These are phyloP conservation scores for Ctena decussata DNA, from an alignment of 2,888 invertebrate genomes.

Conservation along the genomic window DNA sequence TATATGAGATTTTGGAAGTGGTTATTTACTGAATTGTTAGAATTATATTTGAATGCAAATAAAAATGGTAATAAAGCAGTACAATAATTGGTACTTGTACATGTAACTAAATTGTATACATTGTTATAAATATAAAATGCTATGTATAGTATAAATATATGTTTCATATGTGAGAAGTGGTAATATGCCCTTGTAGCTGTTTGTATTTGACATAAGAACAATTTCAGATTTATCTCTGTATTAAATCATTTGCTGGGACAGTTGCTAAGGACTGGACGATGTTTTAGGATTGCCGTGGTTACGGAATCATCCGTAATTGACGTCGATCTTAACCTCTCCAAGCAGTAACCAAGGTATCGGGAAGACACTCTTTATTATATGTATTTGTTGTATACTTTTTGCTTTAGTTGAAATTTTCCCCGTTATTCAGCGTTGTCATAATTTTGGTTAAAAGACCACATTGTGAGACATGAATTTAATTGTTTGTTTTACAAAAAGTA, in stretches of 20 bases:
- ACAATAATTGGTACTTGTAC: no score
- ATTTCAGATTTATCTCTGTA: conserved; percentile 13
- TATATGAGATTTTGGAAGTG: no score
- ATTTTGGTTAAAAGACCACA: no score
- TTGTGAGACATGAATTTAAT: no score
- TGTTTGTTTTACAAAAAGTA: no score
- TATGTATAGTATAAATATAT: not conserved
- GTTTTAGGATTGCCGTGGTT: not conserved
- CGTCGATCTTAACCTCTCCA: conserved; percentile 6
- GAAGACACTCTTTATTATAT: not conserved
- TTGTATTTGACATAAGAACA: conserved; percentile 9
- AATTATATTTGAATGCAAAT: no score
- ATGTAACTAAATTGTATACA: no score
- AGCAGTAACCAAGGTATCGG: not conserved
- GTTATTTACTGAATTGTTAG: no score
- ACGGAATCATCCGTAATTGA: conserved; percentile 13
- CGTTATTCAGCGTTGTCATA: no score
- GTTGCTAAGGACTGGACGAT: conserved; percentile 2
- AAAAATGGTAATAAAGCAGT: no score
- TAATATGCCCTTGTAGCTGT: not conserved
- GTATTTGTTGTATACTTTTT: not conserved
- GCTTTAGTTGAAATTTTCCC: no score
- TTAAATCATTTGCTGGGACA: conserved; percentile 2
- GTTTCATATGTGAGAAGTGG: not conserved
- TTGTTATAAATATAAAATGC: no score